Conservation (phyloP, 2,888 invertebrate genomes). For the Drosophila yooni region DNA sequence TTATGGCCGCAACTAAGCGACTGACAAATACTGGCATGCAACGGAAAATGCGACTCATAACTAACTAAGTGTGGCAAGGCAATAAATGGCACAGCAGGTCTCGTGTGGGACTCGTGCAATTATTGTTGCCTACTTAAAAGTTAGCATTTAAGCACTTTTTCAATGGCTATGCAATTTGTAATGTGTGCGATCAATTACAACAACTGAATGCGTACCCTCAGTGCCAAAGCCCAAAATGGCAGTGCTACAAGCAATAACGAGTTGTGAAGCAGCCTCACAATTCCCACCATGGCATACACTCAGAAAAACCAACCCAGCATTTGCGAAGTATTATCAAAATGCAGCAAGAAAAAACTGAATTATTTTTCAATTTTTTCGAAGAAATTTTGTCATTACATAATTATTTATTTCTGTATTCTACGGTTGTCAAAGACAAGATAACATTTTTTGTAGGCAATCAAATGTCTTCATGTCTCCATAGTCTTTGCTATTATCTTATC, state of each 20-base stretch:
- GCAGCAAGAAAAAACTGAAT: not conserved
- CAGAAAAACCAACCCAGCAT: not conserved
- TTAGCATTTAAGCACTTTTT: slow-evolving; percentile 53
- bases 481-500: not conserved
- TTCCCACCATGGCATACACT: slow-evolving; percentile 1
- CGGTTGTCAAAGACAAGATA: not conserved
- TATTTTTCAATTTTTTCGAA: not conserved
- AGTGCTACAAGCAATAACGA: slow-evolving; percentile 76
- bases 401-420: not conserved
- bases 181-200: slow-evolving; percentile 74
- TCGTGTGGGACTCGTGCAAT: slow-evolving; percentile 34
- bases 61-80: slow-evolving; percentile 49
- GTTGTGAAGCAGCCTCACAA: slow-evolving; percentile 27
- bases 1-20: slow-evolving; percentile 59
- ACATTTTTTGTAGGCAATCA: not conserved
- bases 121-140: slow-evolving; percentile 58
- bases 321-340: not conserved
- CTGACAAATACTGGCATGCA: slow-evolving; percentile 31
- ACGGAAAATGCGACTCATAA: slow-evolving; percentile 33
- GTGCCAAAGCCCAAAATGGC: slow-evolving; percentile 65
- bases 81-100: slow-evolving; percentile 22
- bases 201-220: slow-evolving; percentile 36
- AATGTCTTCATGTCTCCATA: not conserved
- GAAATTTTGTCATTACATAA: not conserved
- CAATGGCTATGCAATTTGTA: slow-evolving; percentile 58